Conservation (phyloP, 2,113 vertebrate genomes). For the Ptyas mucosa region DNA sequence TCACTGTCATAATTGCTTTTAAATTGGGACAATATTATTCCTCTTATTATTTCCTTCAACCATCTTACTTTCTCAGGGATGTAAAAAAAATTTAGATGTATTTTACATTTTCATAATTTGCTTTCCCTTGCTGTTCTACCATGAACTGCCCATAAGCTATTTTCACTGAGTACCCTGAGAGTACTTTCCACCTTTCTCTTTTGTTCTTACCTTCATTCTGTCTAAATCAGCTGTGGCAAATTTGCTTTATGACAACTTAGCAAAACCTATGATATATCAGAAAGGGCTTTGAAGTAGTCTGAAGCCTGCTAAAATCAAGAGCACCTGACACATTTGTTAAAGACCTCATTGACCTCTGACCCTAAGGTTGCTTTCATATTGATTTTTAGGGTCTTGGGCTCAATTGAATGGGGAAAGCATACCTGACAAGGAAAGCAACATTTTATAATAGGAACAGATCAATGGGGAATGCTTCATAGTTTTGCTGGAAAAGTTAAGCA, state of each 20-base stretch:
- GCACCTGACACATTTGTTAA: slow-evolving; percentile 85
- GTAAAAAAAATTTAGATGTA: slow-evolving; percentile 3
- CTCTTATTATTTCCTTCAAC: slow-evolving; percentile 10
- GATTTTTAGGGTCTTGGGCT: slow-evolving; percentile 74
- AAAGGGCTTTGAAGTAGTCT: slow-evolving; percentile 67
- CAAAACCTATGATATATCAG: slow-evolving; percentile 73
- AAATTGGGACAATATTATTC: not conserved
- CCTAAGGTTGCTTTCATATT: slow-evolving; percentile 80
- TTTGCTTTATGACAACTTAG: slow-evolving; percentile 85
- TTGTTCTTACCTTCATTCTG: slow-evolving; percentile 63
- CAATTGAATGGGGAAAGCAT: slow-evolving; percentile 79
- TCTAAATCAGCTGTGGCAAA: slow-evolving; percentile 84
- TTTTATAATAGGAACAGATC: slow-evolving; percentile 78
- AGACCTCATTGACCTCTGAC: slow-evolving; percentile 88
- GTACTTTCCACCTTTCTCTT: slow-evolving; percentile 31
- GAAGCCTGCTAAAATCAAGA: slow-evolving; percentile 72
- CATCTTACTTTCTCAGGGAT: slow-evolving; percentile 35
- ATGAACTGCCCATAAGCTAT: slow-evolving; percentile 65
- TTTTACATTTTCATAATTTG: slow-evolving; percentile 61
- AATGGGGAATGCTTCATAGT: slow-evolving; percentile 77
- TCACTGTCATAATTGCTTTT: slow-evolving; percentile 15
- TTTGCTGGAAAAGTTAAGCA: slow-evolving; percentile 67
- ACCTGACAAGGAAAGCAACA: slow-evolving; percentile 70
- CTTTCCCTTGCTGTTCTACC: slow-evolving; percentile 50
- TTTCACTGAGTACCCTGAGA: slow-evolving; percentile 61